Conservation (phyloP, 2,888 invertebrate genomes). For the Escarpia spicata region DNA sequence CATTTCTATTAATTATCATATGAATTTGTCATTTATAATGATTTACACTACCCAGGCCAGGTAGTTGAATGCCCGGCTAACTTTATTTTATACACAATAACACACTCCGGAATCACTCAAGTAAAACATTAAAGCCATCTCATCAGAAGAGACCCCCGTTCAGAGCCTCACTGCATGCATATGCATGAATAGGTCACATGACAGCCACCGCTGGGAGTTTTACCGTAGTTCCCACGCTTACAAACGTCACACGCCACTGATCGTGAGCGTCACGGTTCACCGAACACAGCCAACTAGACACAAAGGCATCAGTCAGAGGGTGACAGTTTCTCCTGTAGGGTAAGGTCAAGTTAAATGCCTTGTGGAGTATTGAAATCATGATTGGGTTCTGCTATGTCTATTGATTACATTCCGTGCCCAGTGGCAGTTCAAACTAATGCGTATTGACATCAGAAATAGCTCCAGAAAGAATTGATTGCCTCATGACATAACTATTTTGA, state of each 20-base stretch:
- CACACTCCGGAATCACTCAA: neutral
- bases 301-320: neutral
- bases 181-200: neutral
- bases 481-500: neutral
- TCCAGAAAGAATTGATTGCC: neutral
- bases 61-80: neutral
- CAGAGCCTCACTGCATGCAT: constrained; percentile 16
- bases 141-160: neutral
- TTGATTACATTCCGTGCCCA: neutral
- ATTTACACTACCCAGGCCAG: neutral
- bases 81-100: neutral
- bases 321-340: neutral
- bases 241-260: constrained; percentile 4
- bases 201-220: neutral
- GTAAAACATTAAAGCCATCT: neutral
- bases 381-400: neutral
- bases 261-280: neutral
- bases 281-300: neutral
- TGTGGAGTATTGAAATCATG: neutral
- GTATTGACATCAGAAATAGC: neutral
- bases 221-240: neutral
- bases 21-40: neutral
- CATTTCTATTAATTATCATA: neutral
- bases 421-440: neutral
- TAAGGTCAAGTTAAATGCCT: neutral